Base-by-base conservation (phyloP, 37 sponge, comb jelly and placozoan species). In the Ephydatia muelleri region DNA sequence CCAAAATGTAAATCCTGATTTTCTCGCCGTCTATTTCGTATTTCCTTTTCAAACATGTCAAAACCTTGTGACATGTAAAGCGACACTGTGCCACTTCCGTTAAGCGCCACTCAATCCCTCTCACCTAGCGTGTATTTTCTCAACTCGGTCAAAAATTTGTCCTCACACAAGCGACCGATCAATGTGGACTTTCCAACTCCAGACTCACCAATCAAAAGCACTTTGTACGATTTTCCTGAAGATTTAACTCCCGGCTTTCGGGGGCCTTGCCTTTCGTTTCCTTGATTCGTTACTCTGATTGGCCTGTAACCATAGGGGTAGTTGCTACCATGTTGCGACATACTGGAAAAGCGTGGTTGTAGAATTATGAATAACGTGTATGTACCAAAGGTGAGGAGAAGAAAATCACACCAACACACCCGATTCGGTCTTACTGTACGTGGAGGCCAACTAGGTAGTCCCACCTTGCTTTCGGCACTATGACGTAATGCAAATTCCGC, bases 41-140 rank as follows among this genome's bases (percentile, higher is more conserved):
- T 36, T n/a, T 87, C 88, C 65, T 87, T 91, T 29, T 91, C 92
- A 87, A 87, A 87, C 92, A 91, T 91, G 68, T 91, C 92, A 75
- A 91, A 80, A 30, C 92, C 92, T 57, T 57, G 1, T 57, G 57
- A 19, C 57, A 21, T 57, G 57, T 57, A 57, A n/a, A 57, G 57
- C n/a, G 21, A 76, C 38, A 36, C 27, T 23, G 4, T 11, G 27
- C 34, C 27, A 8, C 36, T 38, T 38, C 39, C 77, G 27, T 38
- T 39, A 76, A 71, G 25, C 32, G 32, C n/a, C 48, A 38, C 77
- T 39, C 34, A 27, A 13, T 36, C 38, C 75, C 25, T 36, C 82
- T 76, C 72, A 91, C 91, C 91, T 78, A 91, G 30, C 39, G 91
- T 91, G 78, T 91, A 78, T 32, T 86, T 79, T n/a, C 78, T 86